A percentile compares a stretch with the other conserved stretches of the same genome.
These are phyloP conservation scores for Gavialis gangeticus DNA, from an alignment of 2,113 vertebrate genomes.

Conservation along the genomic window DNA sequence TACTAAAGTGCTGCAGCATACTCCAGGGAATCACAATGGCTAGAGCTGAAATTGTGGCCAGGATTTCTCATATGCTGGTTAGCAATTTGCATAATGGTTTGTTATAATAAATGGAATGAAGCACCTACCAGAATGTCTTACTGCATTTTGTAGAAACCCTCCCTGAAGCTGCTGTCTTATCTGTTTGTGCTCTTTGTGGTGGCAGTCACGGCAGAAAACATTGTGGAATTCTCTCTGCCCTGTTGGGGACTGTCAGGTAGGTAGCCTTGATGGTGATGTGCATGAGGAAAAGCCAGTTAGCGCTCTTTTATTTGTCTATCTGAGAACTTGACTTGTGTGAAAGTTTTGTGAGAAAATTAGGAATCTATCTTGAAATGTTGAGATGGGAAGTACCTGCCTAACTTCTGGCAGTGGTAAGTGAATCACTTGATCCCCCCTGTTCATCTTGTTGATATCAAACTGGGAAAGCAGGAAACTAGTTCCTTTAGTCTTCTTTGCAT, in stretches of 20 bases:
- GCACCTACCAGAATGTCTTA: constrained; percentile 9
- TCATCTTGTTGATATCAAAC: background rate
- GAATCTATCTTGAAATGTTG: background rate
- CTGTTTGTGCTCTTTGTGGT: background rate
- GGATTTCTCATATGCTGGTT: background rate
- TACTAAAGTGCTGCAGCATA: background rate
- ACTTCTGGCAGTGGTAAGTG: background rate
- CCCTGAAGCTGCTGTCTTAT: background rate
- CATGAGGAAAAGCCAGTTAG: background rate
- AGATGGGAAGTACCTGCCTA: background rate
- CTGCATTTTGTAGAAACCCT: background rate
- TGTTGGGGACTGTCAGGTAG: background rate
- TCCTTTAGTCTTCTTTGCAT: background rate
- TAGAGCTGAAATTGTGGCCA: background rate
- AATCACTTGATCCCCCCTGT: background rate
- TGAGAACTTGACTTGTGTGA: background rate
- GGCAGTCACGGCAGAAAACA: background rate
- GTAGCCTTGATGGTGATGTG: background rate
- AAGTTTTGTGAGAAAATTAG: background rate
- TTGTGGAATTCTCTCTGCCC: background rate
- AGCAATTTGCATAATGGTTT: background rate
- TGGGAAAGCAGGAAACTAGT: background rate
- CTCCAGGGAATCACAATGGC: background rate
- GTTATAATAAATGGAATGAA: background rate
- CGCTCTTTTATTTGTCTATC: background rate